These are phyloP conservation scores for Tipula confusa DNA, from an alignment of 2,888 invertebrate genomes.

Conservation along the genomic window DNA sequence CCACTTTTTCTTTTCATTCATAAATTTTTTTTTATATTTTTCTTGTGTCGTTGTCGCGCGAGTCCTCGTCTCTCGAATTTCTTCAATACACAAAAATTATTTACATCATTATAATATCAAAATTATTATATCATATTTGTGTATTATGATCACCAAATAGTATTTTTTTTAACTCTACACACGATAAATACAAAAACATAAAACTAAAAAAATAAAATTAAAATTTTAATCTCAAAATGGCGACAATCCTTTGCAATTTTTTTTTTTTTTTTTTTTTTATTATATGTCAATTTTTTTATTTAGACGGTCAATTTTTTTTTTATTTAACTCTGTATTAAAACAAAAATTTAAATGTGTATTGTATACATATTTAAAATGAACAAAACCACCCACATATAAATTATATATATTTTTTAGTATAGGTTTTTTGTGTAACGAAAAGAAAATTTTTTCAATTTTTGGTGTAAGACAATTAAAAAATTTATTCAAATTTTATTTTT, in stretches of 20 bases:
- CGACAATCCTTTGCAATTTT: slow-evolving; percentile 32
- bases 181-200: slow-evolving; percentile 7
- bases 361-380: not conserved
- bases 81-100: not conserved
- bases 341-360: not conserved
- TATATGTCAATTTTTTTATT: slow-evolving; percentile 20
- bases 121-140: not conserved
- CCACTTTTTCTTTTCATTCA: not conserved
- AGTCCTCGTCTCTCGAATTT: not conserved
- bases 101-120: slow-evolving; percentile 20
- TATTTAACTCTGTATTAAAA: not conserved
- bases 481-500: not conserved
- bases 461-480: not conserved
- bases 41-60: not conserved
- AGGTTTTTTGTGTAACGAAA: not conserved
- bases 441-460: not conserved
- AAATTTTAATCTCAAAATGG: slow-evolving; percentile 31
- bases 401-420: not conserved
- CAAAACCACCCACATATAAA: slow-evolving; percentile 5
- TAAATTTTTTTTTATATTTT: not conserved
- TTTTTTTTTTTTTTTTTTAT: too few species aligned
- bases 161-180: not conserved
- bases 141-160: not conserved
- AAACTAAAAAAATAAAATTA: not conserved
- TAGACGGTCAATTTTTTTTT: slow-evolving; percentile 26